Evolutionary conservation across 2,113 vertebrate species (phyloP).

Genomic region (Aspidoscelis tigris): DNA sequence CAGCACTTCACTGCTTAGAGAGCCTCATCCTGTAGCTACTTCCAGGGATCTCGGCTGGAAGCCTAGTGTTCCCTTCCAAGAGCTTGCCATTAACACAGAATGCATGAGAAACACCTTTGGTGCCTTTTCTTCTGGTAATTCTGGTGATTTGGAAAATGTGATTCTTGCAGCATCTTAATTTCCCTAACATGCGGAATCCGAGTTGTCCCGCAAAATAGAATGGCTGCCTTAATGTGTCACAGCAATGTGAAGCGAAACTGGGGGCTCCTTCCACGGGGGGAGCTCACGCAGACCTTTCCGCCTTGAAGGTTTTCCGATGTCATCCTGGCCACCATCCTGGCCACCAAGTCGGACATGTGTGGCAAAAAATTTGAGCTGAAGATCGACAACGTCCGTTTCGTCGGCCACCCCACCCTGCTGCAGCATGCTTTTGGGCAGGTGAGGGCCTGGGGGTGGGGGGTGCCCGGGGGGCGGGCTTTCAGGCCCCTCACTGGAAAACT

Average conservation of each 20-base stretch:
- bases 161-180: constrained; percentile 58
- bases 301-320: constrained; percentile 92
- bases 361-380: constrained; percentile 99
- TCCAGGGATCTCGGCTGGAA: constrained; percentile 56
- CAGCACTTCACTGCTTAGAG: not conserved
- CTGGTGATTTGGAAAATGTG: constrained; percentile 60
- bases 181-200: constrained; percentile 48
- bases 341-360: constrained; percentile 98
- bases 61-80: constrained; percentile 60
- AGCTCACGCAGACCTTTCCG: constrained; percentile 29
- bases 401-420: constrained; percentile 94
- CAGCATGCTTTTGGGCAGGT: constrained; percentile 89
- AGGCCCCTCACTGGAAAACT: not conserved
- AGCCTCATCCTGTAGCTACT: constrained; percentile 56
- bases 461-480: not conserved
- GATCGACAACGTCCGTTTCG: constrained; percentile 97
- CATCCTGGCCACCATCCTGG: constrained; percentile 96
- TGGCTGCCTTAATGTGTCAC: constrained; percentile 5
- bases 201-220: constrained; percentile 1
- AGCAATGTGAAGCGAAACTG: not conserved
- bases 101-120: constrained; percentile 71
- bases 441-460: not conserved
- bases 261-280: not conserved
- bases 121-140: constrained; percentile 68
- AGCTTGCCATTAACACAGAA: constrained; percentile 68